phyloP scores from a whole-genome alignment of 2,888 invertebrate species.

The Pegoplata infirma region DNA sequence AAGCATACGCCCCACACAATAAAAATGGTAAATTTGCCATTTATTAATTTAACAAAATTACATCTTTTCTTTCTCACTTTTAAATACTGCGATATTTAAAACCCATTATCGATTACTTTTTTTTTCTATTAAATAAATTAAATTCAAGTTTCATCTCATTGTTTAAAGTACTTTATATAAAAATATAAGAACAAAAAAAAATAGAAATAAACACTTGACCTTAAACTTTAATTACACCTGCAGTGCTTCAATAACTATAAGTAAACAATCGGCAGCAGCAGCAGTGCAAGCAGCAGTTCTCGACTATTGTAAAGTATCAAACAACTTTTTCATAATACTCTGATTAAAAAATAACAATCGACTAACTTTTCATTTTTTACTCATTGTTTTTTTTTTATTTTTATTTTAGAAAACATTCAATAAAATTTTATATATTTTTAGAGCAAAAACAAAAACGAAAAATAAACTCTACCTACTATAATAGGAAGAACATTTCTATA shows the following conservation, averaged over 20 bases:
- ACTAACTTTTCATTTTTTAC: conserved; percentile 42
- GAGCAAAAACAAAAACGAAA: background rate
- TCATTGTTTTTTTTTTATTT: conserved; percentile 36
- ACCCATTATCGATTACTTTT: background rate
- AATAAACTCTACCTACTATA: background rate
- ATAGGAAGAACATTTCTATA: conserved; percentile 12
- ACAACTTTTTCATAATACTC: conserved; percentile 32
- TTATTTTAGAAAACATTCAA: conserved; percentile 48
- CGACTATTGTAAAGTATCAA: conserved; percentile 34
- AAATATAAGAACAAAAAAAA: background rate
- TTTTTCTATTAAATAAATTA: background rate
- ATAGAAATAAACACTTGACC: conserved; percentile 45
- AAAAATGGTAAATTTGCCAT: too few relatives aligned
- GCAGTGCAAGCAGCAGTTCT: background rate
- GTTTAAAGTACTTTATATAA: background rate
- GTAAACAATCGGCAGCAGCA: background rate
- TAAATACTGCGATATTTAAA: too few relatives aligned
- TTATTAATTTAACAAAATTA: too few relatives aligned
- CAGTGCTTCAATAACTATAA: conserved; percentile 19
- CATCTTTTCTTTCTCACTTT: too few relatives aligned
- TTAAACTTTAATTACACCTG: conserved; percentile 60
- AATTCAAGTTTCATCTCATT: background rate
- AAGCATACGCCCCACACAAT: too few relatives aligned
- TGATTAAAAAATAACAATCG: conserved; percentile 58
- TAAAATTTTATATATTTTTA: conserved; percentile 37